Evolutionary conservation across 2,797 vertebrate genomes (phyloP), one percentile per base, ranked within the genome.

Genomic region (Karalla daura): DNA sequence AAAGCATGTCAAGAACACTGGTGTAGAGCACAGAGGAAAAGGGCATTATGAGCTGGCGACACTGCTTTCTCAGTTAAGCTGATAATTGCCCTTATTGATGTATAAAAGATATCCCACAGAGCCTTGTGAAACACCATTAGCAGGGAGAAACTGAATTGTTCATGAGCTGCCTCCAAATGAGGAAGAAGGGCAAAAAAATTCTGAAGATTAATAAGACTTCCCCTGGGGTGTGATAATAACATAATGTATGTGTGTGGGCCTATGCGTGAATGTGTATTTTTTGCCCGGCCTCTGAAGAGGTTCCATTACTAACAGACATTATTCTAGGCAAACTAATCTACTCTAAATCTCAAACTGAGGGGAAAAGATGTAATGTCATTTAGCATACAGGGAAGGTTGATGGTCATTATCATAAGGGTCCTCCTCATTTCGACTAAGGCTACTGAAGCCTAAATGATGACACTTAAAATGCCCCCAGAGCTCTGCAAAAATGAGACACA

Each of bases 61-160:
- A 96, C 93, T 92, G 93, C 94, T 94, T 94, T 94, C 92, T 90
- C 93, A 91, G 93, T 96, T 98, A 98, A 98, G 96, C 94, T 96
- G 95, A 98, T 98, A 98, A 99, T 99, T 97, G 96, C 95, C 95
- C 95, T 97, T 97, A 96, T 96, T 96, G 95, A 97, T 97, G 95
- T 95, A 95, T 98, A 96, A 99, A 98, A 98, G 95, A 96, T 95
- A 93, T 96, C 96, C 98, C 93, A 74, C 91, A 73, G 96, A 95
- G 96, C 93, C 92, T 93, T 95, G 92, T 95, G 95, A 97, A 96
- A 95, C 95, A 96, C 95, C 96, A 98, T 98, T 96, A 98, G 96
- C 94, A 89, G 95, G 95, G 94, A 94, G 91, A 93, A 94, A 94
- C 94, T 95, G 95, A 97, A 97, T 97, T 96, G 95, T 96, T 97